Conservation (phyloP, 1,140 invertebrate genomes). For the Globodera rostochiensis region DNA sequence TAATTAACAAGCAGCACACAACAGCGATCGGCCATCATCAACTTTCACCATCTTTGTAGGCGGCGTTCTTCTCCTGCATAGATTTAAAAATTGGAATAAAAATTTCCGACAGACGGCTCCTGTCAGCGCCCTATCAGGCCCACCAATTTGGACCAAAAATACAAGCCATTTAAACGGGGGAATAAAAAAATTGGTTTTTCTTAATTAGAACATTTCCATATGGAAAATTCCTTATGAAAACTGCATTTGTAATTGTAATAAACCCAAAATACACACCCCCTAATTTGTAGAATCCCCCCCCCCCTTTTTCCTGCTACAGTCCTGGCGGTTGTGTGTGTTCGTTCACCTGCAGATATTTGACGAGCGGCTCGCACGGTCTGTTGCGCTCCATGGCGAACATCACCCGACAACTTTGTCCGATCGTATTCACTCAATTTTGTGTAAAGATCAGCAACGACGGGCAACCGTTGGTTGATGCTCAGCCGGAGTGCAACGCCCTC, state of each 20-base stretch:
- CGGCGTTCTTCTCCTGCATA: slow-evolving; percentile 52
- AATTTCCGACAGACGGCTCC: too few relatives aligned
- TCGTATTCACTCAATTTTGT: slow-evolving; percentile 45
- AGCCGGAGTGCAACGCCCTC: slow-evolving; percentile 35
- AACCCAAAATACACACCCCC: too few relatives aligned
- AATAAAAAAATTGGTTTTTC: not conserved
- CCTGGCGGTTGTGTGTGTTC: too few relatives aligned
- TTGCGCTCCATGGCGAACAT: slow-evolving; percentile 42
- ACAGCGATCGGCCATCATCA: not conserved
- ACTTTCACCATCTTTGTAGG: not conserved
- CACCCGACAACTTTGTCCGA: slow-evolving; percentile 36
- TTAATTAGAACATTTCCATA: too few relatives aligned
- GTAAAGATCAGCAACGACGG: slow-evolving; percentile 40
- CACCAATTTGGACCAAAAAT: too few relatives aligned
- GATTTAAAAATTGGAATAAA: slow-evolving; percentile 16
- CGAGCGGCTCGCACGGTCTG: slow-evolving; percentile 37
- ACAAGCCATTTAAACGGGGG: too few relatives aligned
- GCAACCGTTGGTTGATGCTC: slow-evolving; percentile 45
- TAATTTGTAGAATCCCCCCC: not conserved
- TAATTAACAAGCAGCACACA: too few relatives aligned
- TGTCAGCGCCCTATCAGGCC: too few relatives aligned
- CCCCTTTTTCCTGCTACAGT: not conserved
- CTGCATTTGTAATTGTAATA: too few relatives aligned
- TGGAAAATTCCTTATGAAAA: too few relatives aligned
- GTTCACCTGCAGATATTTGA: slow-evolving; percentile 46